Conservation (phyloP, 2,888 invertebrate species). For the Rugalucina vietnamica region DNA sequence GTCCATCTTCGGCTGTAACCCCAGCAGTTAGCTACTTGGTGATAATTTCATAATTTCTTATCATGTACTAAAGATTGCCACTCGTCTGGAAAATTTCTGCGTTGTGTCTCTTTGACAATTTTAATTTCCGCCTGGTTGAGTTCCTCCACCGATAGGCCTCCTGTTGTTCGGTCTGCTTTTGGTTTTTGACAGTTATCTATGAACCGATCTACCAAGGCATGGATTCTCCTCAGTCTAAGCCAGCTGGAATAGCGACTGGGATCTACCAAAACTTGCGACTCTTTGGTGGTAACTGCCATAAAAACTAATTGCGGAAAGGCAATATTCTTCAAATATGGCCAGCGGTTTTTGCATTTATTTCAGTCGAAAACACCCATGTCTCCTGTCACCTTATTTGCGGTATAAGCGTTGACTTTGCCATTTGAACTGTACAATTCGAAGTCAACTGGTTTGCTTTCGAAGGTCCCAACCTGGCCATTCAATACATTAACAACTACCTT, state of each 20-base stretch:
- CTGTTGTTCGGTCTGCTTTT: background rate
- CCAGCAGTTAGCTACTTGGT: background rate
- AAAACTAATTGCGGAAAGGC: background rate
- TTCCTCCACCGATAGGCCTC: background rate
- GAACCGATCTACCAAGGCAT: background rate
- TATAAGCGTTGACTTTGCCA: background rate
- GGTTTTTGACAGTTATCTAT: background rate
- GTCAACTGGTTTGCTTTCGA: no score
- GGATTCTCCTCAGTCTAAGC: background rate
- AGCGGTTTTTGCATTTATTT: background rate
- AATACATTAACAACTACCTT: no score
- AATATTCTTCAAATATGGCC: background rate
- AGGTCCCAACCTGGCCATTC: no score
- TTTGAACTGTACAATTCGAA: background rate
- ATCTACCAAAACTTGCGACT: background rate
- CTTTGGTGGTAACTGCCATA: background rate
- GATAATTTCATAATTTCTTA: no score
- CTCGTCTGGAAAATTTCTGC: background rate
- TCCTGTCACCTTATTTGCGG: background rate
- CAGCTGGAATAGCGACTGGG: constrained; percentile 4
- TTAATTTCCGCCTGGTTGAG: background rate
- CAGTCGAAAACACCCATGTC: background rate
- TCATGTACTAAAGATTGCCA: no score
- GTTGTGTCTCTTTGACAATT: background rate
- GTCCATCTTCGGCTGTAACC: background rate